A percentile compares a stretch with the other conserved stretches of the same genome.
These are phyloP conservation scores for Rhingia campestris DNA, from an alignment of 2,888 invertebrate species.

Conservation along the genomic window DNA sequence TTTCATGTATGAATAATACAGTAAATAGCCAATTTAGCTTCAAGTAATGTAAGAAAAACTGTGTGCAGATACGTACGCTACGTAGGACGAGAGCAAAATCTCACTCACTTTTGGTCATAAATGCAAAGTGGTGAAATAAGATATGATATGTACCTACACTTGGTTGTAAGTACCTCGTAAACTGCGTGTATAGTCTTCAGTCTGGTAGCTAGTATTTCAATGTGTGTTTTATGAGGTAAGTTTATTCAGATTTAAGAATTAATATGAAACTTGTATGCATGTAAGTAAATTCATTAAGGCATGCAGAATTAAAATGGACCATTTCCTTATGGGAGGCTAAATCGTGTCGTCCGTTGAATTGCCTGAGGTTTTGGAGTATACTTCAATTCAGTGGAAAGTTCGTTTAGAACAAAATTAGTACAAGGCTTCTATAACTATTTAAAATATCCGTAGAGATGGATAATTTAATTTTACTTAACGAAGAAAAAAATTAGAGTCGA, in stretches of 20 bases:
- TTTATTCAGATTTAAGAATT: constrained; percentile 1
- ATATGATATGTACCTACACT: constrained; percentile 10
- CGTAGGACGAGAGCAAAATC: constrained; percentile 18
- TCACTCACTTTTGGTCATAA: constrained; percentile 24
- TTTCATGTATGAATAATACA: constrained; percentile 60
- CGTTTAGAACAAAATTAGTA: no score
- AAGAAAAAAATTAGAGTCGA: no score
- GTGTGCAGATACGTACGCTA: constrained; percentile 1
- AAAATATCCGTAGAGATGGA: no score
- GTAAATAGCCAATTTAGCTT: constrained; percentile 60
- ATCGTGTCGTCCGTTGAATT: no score
- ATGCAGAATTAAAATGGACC: no score
- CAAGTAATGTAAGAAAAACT: constrained; percentile 11
- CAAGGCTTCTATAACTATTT: no score
- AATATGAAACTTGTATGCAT: background rate
- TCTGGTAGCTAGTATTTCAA: constrained; percentile 30
- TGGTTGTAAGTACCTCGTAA: constrained; percentile 15
- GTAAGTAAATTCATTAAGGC: no score
- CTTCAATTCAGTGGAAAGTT: no score
- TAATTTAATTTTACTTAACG: no score
- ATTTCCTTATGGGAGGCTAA: no score
- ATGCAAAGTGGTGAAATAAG: constrained; percentile 24
- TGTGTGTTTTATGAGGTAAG: constrained; percentile 6
- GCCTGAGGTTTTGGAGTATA: no score
- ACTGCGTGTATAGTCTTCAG: background rate